Conservation (phyloP, 2,113 vertebrate species). For the Panurus biarmicus region DNA sequence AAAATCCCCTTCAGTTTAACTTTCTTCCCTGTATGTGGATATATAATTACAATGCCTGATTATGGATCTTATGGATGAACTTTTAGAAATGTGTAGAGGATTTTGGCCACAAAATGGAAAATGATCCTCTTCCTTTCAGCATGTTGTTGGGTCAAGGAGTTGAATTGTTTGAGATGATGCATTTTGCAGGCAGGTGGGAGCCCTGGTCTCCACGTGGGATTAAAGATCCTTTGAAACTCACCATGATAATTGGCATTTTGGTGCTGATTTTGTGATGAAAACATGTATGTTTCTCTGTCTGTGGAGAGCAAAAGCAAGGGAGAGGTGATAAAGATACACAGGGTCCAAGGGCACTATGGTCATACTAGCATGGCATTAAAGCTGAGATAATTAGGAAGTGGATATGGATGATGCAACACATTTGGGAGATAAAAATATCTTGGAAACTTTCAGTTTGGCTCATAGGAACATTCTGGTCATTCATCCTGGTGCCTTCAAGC, state of each 20-base stretch:
- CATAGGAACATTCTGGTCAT: background rate
- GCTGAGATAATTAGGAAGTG: background rate
- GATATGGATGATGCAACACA: background rate
- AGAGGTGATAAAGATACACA: background rate
- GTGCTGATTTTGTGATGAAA: background rate
- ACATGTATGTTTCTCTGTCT: background rate
- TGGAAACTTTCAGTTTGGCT: background rate
- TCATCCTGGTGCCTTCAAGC: background rate
- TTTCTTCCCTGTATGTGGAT: background rate
- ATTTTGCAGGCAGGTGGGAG: background rate
- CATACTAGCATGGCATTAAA: background rate
- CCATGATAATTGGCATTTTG: background rate
- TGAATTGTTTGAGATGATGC: background rate
- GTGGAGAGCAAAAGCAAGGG: background rate
- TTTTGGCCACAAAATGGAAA: background rate
- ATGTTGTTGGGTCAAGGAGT: fast-evolving
- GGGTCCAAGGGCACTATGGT: background rate
- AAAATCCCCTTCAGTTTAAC: background rate
- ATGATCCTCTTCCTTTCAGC: background rate
- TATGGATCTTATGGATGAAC: background rate
- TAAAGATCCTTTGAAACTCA: background rate
- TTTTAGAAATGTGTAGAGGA: background rate
- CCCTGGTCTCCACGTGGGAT: background rate
- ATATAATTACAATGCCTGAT: background rate
- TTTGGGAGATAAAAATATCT: background rate